These are phyloP conservation scores for Leptobrachium leishanense DNA, from an alignment of 2,113 vertebrate genomes.

Conservation along the genomic window DNA sequence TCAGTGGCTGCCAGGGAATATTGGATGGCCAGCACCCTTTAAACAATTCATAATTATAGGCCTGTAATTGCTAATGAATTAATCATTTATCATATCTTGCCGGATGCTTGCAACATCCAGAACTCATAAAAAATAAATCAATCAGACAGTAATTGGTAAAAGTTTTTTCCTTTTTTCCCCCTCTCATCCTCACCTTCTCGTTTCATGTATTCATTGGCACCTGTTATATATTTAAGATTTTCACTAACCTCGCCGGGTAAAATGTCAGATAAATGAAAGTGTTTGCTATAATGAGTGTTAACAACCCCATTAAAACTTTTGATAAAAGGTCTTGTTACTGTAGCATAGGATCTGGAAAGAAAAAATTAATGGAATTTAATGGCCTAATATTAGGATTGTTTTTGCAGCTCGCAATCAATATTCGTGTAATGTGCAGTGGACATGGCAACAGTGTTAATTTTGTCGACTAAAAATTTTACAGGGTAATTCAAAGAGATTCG, in stretches of 20 bases:
- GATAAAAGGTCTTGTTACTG: too few relatives aligned
- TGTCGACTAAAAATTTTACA: too few relatives aligned
- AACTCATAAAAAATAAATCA: constrained; percentile 34
- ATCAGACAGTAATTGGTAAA: constrained; percentile 6
- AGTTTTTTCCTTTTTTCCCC: neutral
- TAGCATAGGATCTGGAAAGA: too few relatives aligned
- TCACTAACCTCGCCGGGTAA: neutral
- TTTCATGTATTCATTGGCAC: neutral
- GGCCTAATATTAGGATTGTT: too few relatives aligned
- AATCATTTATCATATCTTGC: neutral
- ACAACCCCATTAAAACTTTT: neutral
- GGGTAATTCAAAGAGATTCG: too few relatives aligned
- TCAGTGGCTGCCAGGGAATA: neutral
- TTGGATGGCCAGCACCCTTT: neutral
- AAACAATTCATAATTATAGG: constrained; percentile 37
- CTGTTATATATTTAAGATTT: too few relatives aligned
- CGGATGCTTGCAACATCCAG: constrained; percentile 9
- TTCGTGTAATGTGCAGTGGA: too few relatives aligned
- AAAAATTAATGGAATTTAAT: too few relatives aligned
- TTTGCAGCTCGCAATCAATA: too few relatives aligned
- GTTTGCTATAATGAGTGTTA: neutral
- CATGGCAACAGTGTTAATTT: too few relatives aligned
- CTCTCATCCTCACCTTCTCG: too few relatives aligned
- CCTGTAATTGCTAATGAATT: constrained; percentile 16
- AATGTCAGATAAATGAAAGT: neutral